Percentiles rank a stretch among this genome's conserved stretches.
Conservation (phyloP, 30 jellyfish, hydroid and myxozoan genomes). For the Sanderia malayensis region DNA sequence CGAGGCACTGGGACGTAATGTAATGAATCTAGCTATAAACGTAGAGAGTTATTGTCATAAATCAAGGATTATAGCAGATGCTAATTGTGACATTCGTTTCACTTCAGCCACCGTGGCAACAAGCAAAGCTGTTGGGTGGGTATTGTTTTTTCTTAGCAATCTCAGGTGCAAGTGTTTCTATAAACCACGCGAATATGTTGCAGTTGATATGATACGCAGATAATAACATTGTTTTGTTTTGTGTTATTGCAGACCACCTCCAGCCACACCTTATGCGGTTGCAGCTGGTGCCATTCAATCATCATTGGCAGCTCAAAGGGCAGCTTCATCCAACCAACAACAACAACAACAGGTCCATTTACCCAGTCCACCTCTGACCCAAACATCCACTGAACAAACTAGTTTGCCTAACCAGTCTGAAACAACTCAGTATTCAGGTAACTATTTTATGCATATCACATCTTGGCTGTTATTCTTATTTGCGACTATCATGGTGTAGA, state of each 20-base stretch:
- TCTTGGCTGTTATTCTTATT: too few species aligned
- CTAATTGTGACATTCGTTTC: too few species aligned
- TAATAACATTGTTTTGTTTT: too few species aligned
- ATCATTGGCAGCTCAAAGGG: slow-evolving; percentile 3
- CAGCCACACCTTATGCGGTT: slow-evolving; percentile 69
- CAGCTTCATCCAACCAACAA: slow-evolving; percentile 6
- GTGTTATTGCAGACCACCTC: slow-evolving; percentile 44
- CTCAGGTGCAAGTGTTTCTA: too few species aligned
- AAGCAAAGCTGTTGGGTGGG: slow-evolving; percentile 10
- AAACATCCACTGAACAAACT: slow-evolving; percentile 27
- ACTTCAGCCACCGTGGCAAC: too few species aligned
- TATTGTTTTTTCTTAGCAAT: background rate
- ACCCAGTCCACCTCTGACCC: slow-evolving; percentile 41
- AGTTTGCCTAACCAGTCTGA: slow-evolving; percentile 56
- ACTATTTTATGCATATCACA: background rate
- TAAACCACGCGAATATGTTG: too few species aligned
- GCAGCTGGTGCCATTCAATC: slow-evolving; percentile 65
- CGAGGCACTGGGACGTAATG: too few species aligned
- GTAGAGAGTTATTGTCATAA: too few species aligned
- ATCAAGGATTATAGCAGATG: too few species aligned
- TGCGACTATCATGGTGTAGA: too few species aligned
- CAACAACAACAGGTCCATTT: slow-evolving; percentile 29
- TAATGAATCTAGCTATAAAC: too few species aligned
- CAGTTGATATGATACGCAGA: too few species aligned
- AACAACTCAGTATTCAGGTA: slow-evolving; percentile 67